phyloP scores from a whole-genome alignment of 2,888 invertebrate species.

The Lasioglossum lativentre region DNA sequence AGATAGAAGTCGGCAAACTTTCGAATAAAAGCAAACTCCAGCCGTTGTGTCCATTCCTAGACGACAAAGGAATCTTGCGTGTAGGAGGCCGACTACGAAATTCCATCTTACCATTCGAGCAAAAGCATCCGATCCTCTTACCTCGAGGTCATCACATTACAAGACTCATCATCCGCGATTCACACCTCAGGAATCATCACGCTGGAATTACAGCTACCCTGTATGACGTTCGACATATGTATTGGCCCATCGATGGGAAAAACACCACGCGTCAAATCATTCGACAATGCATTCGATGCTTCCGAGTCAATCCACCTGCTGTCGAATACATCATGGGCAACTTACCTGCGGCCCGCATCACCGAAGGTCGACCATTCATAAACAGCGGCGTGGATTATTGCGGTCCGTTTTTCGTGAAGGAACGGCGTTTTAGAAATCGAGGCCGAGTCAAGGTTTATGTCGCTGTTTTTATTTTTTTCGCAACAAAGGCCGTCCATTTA shows the following conservation, averaged over 20 bases:
- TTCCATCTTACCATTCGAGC: background rate
- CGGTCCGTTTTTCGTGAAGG: background rate
- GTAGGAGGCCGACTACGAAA: background rate
- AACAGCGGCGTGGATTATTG: background rate
- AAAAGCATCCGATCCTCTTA: constrained; percentile 18
- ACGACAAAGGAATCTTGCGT: background rate
- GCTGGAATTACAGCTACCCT: background rate
- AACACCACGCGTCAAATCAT: background rate
- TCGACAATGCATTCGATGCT: constrained; percentile 11
- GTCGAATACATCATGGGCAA: background rate
- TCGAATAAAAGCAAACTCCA: background rate
- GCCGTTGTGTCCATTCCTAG: background rate
- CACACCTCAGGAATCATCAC: background rate
- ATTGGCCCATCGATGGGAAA: constrained; percentile 24
- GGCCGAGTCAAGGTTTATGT: background rate
- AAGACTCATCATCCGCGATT: background rate
- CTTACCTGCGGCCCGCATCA: background rate
- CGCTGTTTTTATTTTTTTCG: background rate
- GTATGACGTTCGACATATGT: background rate
- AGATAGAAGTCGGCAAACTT: no score
- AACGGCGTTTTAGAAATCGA: background rate
- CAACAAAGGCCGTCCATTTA: background rate
- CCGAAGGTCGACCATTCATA: background rate
- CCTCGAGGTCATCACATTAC: background rate
- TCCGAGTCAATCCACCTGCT: background rate